Base-by-base conservation (phyloP, 2,888 invertebrate genomes). In the Orchestes rusci region DNA sequence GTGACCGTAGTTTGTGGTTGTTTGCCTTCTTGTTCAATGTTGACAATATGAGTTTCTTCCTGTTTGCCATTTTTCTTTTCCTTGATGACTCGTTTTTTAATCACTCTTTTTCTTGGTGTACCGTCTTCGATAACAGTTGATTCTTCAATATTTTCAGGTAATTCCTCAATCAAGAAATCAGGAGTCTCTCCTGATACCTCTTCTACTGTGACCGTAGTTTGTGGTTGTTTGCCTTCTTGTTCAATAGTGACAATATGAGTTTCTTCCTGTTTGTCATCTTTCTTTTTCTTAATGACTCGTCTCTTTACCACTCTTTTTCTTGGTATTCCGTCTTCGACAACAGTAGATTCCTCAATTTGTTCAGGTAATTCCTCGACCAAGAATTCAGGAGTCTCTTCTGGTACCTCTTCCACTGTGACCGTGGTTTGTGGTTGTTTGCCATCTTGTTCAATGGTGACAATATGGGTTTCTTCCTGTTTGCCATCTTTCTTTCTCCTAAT, bases 191-290 rank as follows among this genome's bases (percentile, higher is more conserved):
- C 53, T 48, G 70, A 68, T 2, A 56, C 49, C 18, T 70, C 65
- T 19, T 62, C 63, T 3, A 72, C 62, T 18, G 63, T 59, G 15
- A 74, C 65, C 2, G 67, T 60, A 3, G 67, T 64, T 42, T 66
- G 58, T 5, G 64, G 71, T 49, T 66, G 38, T 50, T 70, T 66
- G 33, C 68, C 71, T 49, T 70, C 71, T 59, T 72, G 70, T 50
- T 71, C 70, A 36, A 69, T 59, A 1, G 71, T 72, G 50, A 69
- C 65, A 48, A 74, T 72, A 62, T 70, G 69, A 38, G 60, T 58
- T 28, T 54, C 51, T 59, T 68, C 60, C 53, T 61, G 33, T 55
- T 63, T 50, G 16, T 52, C 59, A 3, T 57, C 64, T 16, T 55
- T 59, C 52, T 64, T 67, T 52, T 72, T 72, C 51, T 70, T 72